Evolutionary conservation across 2,888 invertebrate genomes (phyloP).

Genomic region (Acholoe squamosa): DNA sequence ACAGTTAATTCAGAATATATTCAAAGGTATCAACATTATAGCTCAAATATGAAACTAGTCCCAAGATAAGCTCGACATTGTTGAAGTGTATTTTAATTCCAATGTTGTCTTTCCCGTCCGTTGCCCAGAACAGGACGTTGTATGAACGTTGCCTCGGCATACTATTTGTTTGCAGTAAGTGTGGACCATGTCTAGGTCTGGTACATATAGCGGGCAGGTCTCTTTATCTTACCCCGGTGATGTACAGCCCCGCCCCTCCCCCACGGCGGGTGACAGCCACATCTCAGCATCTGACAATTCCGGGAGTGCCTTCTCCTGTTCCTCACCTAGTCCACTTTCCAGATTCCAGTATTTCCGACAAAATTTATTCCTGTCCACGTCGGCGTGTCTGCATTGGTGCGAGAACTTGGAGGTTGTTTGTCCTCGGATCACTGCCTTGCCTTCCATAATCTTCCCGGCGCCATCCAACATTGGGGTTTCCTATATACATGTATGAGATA

Average conservation of each 20-base stretch:
- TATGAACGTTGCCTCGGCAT: no score
- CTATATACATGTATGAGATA: no score
- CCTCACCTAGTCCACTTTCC: not conserved
- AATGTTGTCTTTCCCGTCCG: no score
- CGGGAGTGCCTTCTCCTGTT: conserved; percentile 34
- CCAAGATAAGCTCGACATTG: no score
- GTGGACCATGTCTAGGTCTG: not conserved
- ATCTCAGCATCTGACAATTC: not conserved
- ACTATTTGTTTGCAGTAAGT: no score
- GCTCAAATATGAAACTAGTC: no score
- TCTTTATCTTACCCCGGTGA: conserved; percentile 20
- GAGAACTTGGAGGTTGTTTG: conserved; percentile 7
- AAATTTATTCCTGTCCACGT: not conserved
- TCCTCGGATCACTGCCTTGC: not conserved
- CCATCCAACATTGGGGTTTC: not conserved
- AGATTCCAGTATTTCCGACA: conserved; percentile 22
- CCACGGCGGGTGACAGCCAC: not conserved
- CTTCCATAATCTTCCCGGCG: conserved; percentile 9
- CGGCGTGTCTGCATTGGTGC: conserved; percentile 16
- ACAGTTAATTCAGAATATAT: no score
- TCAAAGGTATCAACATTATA: no score
- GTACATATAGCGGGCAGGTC: not conserved
- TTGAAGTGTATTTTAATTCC: no score
- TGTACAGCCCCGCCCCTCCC: conserved; percentile 2
- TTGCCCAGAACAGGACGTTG: no score